These are phyloP conservation scores for Asteroscopus sphinx DNA, from an alignment of 2,888 invertebrate species.

Conservation along the genomic window DNA sequence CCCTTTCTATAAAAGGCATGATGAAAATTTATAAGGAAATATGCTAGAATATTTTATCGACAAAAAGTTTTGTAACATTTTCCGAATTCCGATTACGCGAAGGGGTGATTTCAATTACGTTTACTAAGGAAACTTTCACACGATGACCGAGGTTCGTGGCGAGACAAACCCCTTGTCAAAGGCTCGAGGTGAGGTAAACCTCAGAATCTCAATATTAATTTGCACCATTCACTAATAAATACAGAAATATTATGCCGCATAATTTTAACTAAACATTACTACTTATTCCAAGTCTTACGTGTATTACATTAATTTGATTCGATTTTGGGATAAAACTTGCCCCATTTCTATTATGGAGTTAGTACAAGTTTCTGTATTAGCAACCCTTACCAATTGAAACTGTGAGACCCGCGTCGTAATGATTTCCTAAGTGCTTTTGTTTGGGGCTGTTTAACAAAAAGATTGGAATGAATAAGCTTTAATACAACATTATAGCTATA, in stretches of 20 bases:
- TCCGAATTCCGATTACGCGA: conserved; percentile 6
- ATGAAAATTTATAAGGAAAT: too few species aligned
- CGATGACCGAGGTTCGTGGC: conserved; percentile 18
- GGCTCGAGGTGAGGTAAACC: not conserved
- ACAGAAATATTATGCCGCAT: conserved; percentile 14
- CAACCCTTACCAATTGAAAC: conserved; percentile 28
- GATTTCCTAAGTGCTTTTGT: conserved; percentile 47
- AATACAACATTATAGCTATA: conserved; percentile 11
- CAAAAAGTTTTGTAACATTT: not conserved
- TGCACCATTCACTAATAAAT: conserved; percentile 17
- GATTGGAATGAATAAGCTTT: conserved; percentile 19
- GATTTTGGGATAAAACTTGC: conserved; percentile 33
- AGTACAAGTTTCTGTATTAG: conserved; percentile 33
- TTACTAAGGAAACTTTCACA: conserved; percentile 16
- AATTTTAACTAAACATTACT: conserved; percentile 19
- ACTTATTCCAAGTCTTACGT: conserved; percentile 26
- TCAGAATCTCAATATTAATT: conserved; percentile 31
- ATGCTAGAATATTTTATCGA: too few species aligned
- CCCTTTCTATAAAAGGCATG: too few species aligned
- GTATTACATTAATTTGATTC: conserved; percentile 34
- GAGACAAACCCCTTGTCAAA: conserved; percentile 16
- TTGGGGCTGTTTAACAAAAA: conserved; percentile 26
- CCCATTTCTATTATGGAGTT: conserved; percentile 35
- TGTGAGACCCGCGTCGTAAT: conserved; percentile 28
- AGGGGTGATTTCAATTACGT: conserved; percentile 21